Evolutionary conservation across 2,888 invertebrate species (phyloP).

Genomic region (Hirudinaria manillensis): DNA sequence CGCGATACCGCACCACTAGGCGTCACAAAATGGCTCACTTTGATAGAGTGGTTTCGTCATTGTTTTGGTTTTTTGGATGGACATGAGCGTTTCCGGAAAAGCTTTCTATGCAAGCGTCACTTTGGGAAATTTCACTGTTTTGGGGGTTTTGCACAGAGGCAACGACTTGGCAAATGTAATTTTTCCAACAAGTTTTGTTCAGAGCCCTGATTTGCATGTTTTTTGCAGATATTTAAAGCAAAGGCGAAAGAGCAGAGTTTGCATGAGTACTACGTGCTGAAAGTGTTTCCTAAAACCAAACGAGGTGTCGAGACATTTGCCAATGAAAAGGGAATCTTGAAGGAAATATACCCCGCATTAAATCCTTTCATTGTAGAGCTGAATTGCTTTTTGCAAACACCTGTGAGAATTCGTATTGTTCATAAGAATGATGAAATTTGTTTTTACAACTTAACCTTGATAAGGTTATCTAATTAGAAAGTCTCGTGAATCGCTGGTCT

Average conservation of each 20-base stretch:
- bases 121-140: not conserved
- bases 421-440: no score
- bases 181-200: not conserved
- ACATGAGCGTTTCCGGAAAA: no score
- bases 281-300: slow-evolving; percentile 4
- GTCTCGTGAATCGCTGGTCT: no score
- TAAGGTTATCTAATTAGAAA: no score
- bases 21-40: no score
- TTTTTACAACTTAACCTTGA: no score
- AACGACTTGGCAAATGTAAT: slow-evolving; percentile 5
- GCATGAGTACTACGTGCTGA: not conserved
- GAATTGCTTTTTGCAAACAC: not conserved
- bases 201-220: not conserved
- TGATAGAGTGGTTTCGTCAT: no score
- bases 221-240: slow-evolving; percentile 5
- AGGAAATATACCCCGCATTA: not conserved
- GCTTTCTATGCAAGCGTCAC: not conserved
- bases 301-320: not conserved
- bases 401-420: not conserved
- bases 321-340: not conserved
- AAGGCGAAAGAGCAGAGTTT: not conserved
- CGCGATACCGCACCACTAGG: no score
- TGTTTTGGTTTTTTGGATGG: no score
- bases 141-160: not conserved
- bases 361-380: not conserved